phyloP scores from a whole-genome alignment of 2,113 vertebrate genomes.

The Emydura subglobosa region DNA sequence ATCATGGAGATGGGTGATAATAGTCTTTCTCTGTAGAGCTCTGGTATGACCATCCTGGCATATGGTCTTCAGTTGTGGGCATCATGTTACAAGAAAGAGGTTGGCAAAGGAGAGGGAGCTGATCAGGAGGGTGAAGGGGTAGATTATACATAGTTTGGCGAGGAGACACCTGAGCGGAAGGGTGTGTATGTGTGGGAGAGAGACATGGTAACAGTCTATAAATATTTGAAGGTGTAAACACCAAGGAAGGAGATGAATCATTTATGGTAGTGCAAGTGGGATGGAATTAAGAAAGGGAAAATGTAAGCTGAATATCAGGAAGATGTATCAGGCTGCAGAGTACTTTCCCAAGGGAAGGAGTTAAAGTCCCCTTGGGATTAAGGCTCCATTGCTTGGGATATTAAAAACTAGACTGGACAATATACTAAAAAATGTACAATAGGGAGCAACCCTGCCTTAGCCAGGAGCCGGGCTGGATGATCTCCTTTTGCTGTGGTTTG shows the following conservation, averaged over 20 bases:
- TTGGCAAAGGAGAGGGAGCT: neutral
- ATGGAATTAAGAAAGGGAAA: slow-evolving; percentile 6
- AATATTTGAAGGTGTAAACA: slow-evolving; percentile 71
- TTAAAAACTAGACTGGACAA: neutral
- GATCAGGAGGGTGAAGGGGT: slow-evolving; percentile 63
- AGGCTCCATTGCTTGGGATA: neutral
- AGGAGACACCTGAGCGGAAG: slow-evolving; percentile 61
- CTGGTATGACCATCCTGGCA: fast-evolving
- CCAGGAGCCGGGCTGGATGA: neutral
- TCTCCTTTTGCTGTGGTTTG: fast-evolving
- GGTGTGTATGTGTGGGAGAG: slow-evolving; percentile 56
- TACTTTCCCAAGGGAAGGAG: neutral
- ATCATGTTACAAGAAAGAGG: slow-evolving; percentile 32
- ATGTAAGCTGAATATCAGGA: fast-evolving
- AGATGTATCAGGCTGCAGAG: neutral
- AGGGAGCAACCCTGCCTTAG: neutral
- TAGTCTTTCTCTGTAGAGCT: neutral
- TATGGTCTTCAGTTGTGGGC: neutral
- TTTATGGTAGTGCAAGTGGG: slow-evolving; percentile 47
- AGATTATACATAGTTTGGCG: slow-evolving; percentile 46
- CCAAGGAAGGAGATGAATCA: slow-evolving; percentile 69
- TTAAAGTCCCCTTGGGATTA: neutral
- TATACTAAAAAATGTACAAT: neutral
- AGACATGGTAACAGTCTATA: slow-evolving; percentile 69
- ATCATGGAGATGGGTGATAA: neutral